phyloP scores from a whole-genome alignment of 2,888 invertebrate species.

The Galerucella pusilla region DNA sequence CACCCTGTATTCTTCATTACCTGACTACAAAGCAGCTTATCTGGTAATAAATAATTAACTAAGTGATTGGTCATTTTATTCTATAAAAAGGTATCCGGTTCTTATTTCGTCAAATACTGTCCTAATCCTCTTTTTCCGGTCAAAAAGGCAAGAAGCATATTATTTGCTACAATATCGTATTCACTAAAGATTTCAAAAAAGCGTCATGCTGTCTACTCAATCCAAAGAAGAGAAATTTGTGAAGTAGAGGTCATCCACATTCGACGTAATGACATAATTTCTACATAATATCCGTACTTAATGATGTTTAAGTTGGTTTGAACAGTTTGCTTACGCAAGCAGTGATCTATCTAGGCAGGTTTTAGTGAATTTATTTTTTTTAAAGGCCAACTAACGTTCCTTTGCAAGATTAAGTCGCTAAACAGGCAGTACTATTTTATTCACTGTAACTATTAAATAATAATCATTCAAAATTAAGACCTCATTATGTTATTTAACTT shows the following conservation, averaged over 20 bases:
- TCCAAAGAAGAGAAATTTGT: slow-evolving; percentile 52
- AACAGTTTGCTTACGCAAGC: slow-evolving; percentile 40
- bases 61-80: neutral
- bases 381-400: slow-evolving; percentile 8
- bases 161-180: slow-evolving; percentile 24
- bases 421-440: neutral
- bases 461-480: neutral
- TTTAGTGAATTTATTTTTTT: slow-evolving; percentile 20
- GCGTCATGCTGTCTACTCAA: slow-evolving; percentile 53
- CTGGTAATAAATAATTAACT: neutral
- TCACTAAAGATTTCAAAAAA: slow-evolving; percentile 32
- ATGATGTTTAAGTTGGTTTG: slow-evolving; percentile 45
- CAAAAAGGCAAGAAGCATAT: slow-evolving; percentile 22
- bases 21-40: neutral
- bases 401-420: neutral
- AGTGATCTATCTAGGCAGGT: slow-evolving; percentile 11
- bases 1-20: neutral
- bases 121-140: slow-evolving; percentile 41
- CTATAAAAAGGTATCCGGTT: neutral
- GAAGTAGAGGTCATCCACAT: slow-evolving; percentile 54
- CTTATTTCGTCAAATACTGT: slow-evolving; percentile 21
- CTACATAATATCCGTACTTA: slow-evolving; percentile 48
- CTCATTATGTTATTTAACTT: neutral
- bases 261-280: slow-evolving; percentile 53
- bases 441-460: too few relatives aligned